These are phyloP conservation scores for Peromyscus aztecus DNA, from an alignment of 2,797 vertebrate genomes.

Conservation along the genomic window DNA sequence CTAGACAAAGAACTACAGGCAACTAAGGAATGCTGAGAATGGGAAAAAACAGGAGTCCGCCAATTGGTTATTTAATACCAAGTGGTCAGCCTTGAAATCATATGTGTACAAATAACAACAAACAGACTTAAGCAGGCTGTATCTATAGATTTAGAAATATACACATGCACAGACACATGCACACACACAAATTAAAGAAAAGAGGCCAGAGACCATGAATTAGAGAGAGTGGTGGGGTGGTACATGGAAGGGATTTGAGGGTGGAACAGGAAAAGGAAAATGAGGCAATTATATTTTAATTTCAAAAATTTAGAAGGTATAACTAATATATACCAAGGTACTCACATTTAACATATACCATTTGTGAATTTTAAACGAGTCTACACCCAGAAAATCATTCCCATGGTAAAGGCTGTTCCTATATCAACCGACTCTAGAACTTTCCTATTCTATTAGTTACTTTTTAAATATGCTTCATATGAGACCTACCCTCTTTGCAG, in stretches of 20 bases:
- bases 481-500: background rate
- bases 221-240: background rate
- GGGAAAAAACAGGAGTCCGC: too few species aligned
- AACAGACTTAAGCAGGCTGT: background rate
- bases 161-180: background rate
- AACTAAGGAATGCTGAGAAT: background rate
- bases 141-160: background rate
- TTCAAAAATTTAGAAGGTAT: background rate
- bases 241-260: background rate
- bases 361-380: background rate
- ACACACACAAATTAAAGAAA: background rate
- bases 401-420: background rate
- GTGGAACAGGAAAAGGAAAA: background rate
- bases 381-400: background rate
- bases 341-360: too few species aligned
- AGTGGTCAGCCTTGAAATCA: background rate
- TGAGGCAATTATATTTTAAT: background rate
- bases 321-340: background rate
- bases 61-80: background rate
- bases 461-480: background rate
- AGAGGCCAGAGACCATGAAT: background rate
- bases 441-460: background rate
- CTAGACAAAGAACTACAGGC: background rate
- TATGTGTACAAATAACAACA: background rate
- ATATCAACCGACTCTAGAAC: background rate